Percentiles rank a stretch among this genome's conserved stretches.
Conservation (phyloP, 2,888 invertebrate genomes). For the Holacanthella duospinosa region DNA sequence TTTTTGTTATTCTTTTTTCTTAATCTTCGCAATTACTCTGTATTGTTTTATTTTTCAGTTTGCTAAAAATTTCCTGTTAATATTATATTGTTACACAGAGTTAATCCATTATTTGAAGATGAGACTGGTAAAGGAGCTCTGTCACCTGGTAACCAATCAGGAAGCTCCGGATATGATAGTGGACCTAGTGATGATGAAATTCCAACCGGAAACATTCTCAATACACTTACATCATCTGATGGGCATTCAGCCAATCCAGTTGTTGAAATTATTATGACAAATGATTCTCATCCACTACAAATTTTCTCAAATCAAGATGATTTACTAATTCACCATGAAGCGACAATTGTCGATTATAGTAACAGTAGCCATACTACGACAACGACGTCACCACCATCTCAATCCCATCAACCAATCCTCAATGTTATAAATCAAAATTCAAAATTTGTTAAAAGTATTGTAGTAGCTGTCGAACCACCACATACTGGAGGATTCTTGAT, state of each 20-base stretch:
- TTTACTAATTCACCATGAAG: conserved; percentile 33
- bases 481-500: conserved; percentile 24
- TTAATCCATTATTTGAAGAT: conserved; percentile 36
- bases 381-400: not conserved
- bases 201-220: not conserved
- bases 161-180: conserved; percentile 36
- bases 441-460: conserved; percentile 34
- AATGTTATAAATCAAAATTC: conserved; percentile 35
- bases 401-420: conserved; percentile 21
- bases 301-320: conserved; percentile 32
- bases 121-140: conserved; percentile 16
- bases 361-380: conserved; percentile 5
- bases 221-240: conserved; percentile 6
- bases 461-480: conserved; percentile 21
- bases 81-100: conserved; percentile 19
- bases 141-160: conserved; percentile 30
- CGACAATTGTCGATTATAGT: conserved; percentile 26
- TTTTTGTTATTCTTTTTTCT: no score
- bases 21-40: no score
- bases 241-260: not conserved
- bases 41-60: no score
- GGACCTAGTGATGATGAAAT: conserved; percentile 33
- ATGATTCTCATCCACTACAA: conserved; percentile 2
- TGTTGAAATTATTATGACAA: not conserved
- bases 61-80: no score